Base-by-base conservation (phyloP, 2,888 invertebrate genomes). In the Rugalucina vietnamica region DNA sequence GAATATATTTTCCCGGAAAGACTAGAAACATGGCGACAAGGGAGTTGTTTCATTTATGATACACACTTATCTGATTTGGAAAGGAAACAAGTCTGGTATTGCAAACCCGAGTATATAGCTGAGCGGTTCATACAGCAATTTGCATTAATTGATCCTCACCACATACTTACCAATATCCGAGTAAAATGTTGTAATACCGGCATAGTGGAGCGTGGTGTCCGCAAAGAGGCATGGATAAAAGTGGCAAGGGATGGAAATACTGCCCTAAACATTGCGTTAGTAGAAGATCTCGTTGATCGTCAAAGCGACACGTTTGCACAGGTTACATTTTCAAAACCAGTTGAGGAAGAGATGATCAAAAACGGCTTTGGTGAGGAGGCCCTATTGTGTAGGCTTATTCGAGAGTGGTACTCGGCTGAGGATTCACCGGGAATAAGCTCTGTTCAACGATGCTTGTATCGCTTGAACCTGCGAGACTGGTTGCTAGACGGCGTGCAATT, bases 391-490 rank as follows among this genome's bases (percentile, higher is more conserved):
- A 76, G 72, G 0, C 39, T 81, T 34, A 18, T 82, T 3, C 37
- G 78, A n/a, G 85, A 82, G 18, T 82, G 81, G 32, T 60, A 78
- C 4, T 79, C 80, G 36, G 76, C 70, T 24, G 81, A 78, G 37
- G 77, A 84, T 36, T 71, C 81, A n/a, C 81, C 81, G 57, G 81
- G 81, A 43, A 43, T 12, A 18, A 8, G 43, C 43, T 12, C 8
- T 12, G 18, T 12, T 43, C 18, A 43, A 43, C 18, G 18, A 43
- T 43, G 43, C 18, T 43, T 8, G 8, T 43, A 18, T 43, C 18
- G 43, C 18, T 8, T 43, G 18, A 43, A 43, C 43, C 43, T 43
- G 18, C 43, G 8, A 18, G 43, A 8, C 43, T 43, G 8, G 18
- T 18, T 18, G 8, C 43, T 43, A 12, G 8, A 43, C 24, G 50